Evolutionary conservation across 2,113 vertebrate species (phyloP), one percentile per base, ranked within the genome.

Genomic region (Hyla sarda): DNA sequence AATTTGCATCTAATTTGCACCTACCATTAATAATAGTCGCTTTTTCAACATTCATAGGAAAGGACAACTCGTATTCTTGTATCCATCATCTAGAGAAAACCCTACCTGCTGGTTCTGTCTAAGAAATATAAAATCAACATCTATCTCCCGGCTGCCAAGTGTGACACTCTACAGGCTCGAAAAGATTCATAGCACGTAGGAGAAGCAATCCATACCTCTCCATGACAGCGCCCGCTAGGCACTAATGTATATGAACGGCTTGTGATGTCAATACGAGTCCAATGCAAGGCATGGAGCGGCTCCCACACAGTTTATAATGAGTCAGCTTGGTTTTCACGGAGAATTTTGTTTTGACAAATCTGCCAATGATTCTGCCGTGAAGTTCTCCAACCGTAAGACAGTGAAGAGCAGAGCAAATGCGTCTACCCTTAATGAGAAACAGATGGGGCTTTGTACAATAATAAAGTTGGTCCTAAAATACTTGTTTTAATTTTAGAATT

Each of bases 391-490:
- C n/a, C 32, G 1, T 52, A 76, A 52, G 74, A 50, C 23, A 52
- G 73, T 28, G 67, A 41, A 41, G 67, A 41, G 67, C 67, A 12
- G 28, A 23, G 34, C 67, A 34, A 37, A 30, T 41, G 32, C 75
- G 17, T 52, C 47, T 74, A 74, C 13, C 52, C 89, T 88, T 94
- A 94, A 94, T 93, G 92, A 93, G 92, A 93, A 95, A 93, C 94
- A 95, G 94, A 94, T 93, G 93, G 92, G 71, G 89, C 88, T 92
- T 90, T 89, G 89, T 71, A 12, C 67, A 41, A 71, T 71, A 71
- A 71, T 71, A 71, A 69, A 69, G 65, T 71, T 37, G 67, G 67
- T 71, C 32, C 67, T 71, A 71, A 71, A 71, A 71, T 71, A 71
- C 67, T 41, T 71, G 32, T 71, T 71, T n/a, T 71, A 71, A 71